Evolutionary conservation across 2,888 invertebrate genomes (phyloP).

Genomic region (Prosopocoilus inquinatus): DNA sequence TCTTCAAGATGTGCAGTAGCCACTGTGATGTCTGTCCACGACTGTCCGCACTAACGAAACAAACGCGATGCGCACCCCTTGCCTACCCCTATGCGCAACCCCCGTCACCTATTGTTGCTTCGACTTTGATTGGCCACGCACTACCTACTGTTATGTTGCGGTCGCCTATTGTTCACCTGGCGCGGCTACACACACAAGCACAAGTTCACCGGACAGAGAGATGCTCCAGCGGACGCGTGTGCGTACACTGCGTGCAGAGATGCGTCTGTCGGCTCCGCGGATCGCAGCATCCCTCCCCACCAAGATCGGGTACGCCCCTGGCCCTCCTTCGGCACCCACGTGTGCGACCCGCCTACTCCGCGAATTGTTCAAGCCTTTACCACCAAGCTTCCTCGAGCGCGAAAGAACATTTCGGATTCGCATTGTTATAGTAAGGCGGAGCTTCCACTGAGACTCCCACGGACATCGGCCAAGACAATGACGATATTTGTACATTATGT

Average conservation of each 20-base stretch:
- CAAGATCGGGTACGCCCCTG: slow-evolving; percentile 34
- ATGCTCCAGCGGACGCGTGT: slow-evolving; percentile 35
- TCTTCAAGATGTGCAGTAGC: slow-evolving; percentile 50
- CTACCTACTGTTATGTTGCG: slow-evolving; percentile 19
- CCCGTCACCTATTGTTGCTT: slow-evolving; percentile 44
- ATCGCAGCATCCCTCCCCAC: slow-evolving; percentile 41
- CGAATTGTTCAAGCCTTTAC: slow-evolving; percentile 44
- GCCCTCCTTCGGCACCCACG: slow-evolving; percentile 46
- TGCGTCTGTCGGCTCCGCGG: slow-evolving; percentile 47
- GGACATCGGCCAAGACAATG: slow-evolving; percentile 38
- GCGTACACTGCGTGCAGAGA: slow-evolving; percentile 49
- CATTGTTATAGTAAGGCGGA: slow-evolving; percentile 46
- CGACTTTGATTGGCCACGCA: slow-evolving; percentile 34
- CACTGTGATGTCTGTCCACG: slow-evolving; percentile 45
- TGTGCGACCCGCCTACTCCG: slow-evolving; percentile 47
- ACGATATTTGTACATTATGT: slow-evolving; percentile 27
- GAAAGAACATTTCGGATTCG: slow-evolving; percentile 48
- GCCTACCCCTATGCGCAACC: slow-evolving; percentile 29
- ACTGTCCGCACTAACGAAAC: slow-evolving; percentile 21
- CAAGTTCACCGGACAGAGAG: slow-evolving; percentile 1
- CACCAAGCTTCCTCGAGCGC: slow-evolving; percentile 34
- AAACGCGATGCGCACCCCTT: slow-evolving; percentile 35
- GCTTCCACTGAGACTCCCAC: slow-evolving; percentile 40
- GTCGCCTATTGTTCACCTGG: slow-evolving; percentile 1
- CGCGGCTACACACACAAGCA: slow-evolving; percentile 19